Conservation (phyloP, 1,140 invertebrate genomes). For the Armadillidium nasatum region DNA sequence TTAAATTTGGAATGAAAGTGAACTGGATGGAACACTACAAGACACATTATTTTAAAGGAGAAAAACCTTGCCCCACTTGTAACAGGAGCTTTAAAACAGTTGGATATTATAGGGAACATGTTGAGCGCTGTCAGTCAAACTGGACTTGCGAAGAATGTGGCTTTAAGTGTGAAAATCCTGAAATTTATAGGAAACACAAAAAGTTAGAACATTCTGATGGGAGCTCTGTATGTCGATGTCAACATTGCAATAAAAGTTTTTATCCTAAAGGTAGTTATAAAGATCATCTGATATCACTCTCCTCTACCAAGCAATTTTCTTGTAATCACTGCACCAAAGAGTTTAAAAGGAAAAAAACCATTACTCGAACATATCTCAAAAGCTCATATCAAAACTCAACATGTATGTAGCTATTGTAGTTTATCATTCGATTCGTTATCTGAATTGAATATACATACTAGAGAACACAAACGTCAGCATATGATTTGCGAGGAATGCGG, state of each 20-base stretch:
- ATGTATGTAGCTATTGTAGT: background rate
- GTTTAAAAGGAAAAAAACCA: constrained; percentile 39
- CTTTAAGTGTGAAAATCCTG: constrained; percentile 30
- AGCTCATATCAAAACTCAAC: background rate
- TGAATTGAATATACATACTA: background rate
- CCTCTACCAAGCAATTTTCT: constrained; percentile 26
- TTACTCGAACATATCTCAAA: constrained; percentile 32
- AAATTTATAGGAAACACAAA: constrained; percentile 38
- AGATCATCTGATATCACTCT: constrained; percentile 41
- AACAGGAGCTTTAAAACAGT: constrained; percentile 41
- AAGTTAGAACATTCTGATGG: constrained; percentile 31
- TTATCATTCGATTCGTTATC: background rate
- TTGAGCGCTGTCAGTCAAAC: constrained; percentile 34
- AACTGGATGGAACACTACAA: constrained; percentile 41
- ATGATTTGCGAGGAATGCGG: background rate
- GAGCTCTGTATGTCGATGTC: constrained; percentile 29
- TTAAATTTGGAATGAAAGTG: constrained; percentile 39
- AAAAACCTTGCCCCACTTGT: constrained; percentile 34
- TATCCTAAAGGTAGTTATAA: constrained; percentile 35
- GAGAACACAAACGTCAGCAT: background rate
- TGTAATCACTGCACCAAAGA: constrained; percentile 38
- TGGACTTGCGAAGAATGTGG: constrained; percentile 42
- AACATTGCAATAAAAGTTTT: constrained; percentile 37
- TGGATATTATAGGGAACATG: constrained; percentile 41
- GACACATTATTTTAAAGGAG: constrained; percentile 42